These are phyloP conservation scores for Sceloporus undulatus DNA, from an alignment of 2,113 vertebrate genomes.

Conservation along the genomic window DNA sequence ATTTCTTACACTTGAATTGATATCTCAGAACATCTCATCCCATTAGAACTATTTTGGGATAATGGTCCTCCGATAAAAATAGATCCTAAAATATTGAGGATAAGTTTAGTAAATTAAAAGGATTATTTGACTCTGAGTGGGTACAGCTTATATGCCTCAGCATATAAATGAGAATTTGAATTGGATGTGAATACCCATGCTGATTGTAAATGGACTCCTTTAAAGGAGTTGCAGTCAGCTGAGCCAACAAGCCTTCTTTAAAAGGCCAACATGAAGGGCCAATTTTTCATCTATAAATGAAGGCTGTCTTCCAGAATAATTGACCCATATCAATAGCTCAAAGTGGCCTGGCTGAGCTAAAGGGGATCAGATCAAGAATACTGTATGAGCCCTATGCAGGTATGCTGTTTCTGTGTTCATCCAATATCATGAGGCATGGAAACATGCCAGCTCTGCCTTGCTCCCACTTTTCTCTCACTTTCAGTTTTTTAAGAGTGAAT, in stretches of 20 bases:
- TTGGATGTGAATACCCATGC: constrained; percentile 1
- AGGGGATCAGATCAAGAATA: background rate
- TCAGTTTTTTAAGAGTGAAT: too few species aligned
- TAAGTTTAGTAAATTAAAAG: background rate
- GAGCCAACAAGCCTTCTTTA: background rate
- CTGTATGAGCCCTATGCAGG: too few species aligned
- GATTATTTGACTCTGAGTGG: background rate
- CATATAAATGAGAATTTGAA: constrained; percentile 21
- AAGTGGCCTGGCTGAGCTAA: background rate
- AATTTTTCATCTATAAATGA: background rate
- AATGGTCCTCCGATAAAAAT: background rate
- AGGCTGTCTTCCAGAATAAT: background rate
- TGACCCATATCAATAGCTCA: background rate
- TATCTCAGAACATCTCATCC: background rate
- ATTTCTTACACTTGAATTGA: background rate
- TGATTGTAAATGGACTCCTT: too few species aligned
- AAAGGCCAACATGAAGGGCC: background rate
- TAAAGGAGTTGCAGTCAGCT: background rate
- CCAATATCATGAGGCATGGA: too few species aligned
- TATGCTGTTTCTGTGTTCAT: too few species aligned
- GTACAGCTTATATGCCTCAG: background rate
- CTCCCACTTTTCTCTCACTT: too few species aligned
- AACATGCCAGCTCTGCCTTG: too few species aligned
- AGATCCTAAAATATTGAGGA: background rate
- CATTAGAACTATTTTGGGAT: background rate